Evolutionary conservation across 1,140 invertebrate genomes (phyloP), one percentile per base, ranked within the genome.

Genomic region (Drosophila nannoptera): DNA sequence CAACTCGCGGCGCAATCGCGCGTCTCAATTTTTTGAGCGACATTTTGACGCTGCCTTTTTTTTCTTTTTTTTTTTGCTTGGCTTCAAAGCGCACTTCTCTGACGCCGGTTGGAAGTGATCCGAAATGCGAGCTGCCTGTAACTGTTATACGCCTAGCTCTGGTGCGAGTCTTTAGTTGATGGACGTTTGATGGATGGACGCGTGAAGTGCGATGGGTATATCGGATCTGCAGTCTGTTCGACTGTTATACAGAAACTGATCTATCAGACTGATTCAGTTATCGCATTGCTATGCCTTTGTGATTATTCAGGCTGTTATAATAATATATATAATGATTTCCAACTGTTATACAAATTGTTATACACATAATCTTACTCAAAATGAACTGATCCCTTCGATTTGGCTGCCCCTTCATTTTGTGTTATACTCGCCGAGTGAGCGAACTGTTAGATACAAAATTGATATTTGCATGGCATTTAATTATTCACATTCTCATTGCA

Each of bases 21-120:
- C 33, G 65, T 55, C 52, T 68, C 50, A 16, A 33, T 58, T 40
- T 50, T 33, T 58, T 83, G 78, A 83, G 80, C 62, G 78, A 82
- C 78, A 82, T 69, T 82, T 82, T 82, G 74, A 82, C 78, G 66
- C 69, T 67, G 45, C 49, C 70, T 59, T 68, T 78, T 78, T 81
- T 73, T 64, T 62, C 67, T 69, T 61, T 70, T n/a, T 5, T 14
- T 43, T 11, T 42, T 40, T 11, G n/a, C n/a, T 46, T 46, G 16
- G 61, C 46, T 67, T 68, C 64, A 55, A 16, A 56, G 38, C 12
- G 35, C 9, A 49, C 9, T 35, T 16, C 29, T 58, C n/a, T n/a
- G 68, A 49, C 46, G 22, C 49, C 62, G 43, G 69, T 55, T 63
- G 61, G 66, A 77, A 58, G 53, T 54, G 66, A 48, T 62, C 54